Conservation (phyloP, 1,140 invertebrate species). For the Polypedilum vanderplanki region DNA sequence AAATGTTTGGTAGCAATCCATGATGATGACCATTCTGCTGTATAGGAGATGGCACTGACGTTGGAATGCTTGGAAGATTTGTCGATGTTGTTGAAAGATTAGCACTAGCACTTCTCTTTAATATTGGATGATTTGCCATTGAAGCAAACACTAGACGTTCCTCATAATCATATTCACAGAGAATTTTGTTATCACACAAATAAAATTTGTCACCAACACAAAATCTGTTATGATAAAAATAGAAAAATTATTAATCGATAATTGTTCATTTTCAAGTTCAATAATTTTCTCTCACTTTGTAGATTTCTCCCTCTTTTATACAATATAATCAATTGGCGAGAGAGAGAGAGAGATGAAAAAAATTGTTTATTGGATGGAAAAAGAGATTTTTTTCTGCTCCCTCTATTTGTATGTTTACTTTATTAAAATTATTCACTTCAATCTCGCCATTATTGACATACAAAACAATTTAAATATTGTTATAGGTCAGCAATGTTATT, state of each 20-base stretch:
- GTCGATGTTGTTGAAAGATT: conserved; percentile 37
- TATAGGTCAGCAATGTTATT: too few relatives aligned
- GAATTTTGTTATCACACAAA: conserved; percentile 92
- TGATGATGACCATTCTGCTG: conserved; percentile 23
- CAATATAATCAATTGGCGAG: too few relatives aligned
- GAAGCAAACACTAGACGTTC: conserved; percentile 84
- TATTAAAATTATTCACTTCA: too few relatives aligned
- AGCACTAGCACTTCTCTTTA: conserved; percentile 70
- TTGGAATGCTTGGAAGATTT: conserved; percentile 24
- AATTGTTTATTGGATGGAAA: too few relatives aligned
- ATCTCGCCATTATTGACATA: too few relatives aligned
- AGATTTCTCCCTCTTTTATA: too few relatives aligned
- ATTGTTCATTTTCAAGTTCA: too few relatives aligned
- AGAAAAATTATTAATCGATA: conserved; percentile 3
- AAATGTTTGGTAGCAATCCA: background rate
- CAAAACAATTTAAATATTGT: too few relatives aligned
- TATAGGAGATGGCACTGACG: background rate
- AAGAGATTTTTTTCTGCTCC: too few relatives aligned
- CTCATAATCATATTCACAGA: conserved; percentile 96
- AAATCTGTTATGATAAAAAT: conserved; percentile 58
- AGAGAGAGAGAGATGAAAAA: too few relatives aligned
- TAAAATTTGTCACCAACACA: conserved; percentile 96
- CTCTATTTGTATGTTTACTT: too few relatives aligned
- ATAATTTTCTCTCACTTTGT: too few relatives aligned
- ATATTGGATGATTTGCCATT: conserved; percentile 86